phyloP scores from a whole-genome alignment of 2,113 vertebrate species.

The Tauraco erythrolophus region DNA sequence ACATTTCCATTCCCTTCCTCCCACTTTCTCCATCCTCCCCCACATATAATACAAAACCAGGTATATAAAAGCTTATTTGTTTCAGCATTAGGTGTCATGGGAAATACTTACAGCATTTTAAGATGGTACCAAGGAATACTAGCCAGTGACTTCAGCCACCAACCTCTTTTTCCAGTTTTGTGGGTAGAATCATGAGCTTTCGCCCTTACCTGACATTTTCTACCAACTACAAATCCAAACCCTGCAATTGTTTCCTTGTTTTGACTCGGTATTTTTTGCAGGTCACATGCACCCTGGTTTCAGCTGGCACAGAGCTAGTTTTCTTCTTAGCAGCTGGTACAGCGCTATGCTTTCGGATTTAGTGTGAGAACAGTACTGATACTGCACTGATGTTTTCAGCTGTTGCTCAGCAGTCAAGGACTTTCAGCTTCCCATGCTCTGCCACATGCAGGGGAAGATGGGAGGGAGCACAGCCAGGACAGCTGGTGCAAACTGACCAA shows the following conservation, averaged over 20 bases:
- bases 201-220: neutral
- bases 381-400: too few species aligned
- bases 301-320: too few species aligned
- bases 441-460: too few species aligned
- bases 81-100: neutral
- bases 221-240: neutral
- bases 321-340: too few species aligned
- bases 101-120: slow-evolving; percentile 1
- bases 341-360: too few species aligned
- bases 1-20: neutral
- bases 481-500: too few species aligned
- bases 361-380: too few species aligned
- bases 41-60: neutral
- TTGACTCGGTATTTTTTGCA: neutral
- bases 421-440: too few species aligned
- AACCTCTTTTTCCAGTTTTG: neutral
- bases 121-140: neutral
- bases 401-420: too few species aligned
- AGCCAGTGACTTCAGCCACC: neutral
- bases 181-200: neutral
- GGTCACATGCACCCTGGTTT: neutral
- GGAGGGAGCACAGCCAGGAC: too few species aligned
- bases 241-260: neutral
- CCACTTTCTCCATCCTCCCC: neutral
- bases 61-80: neutral